Conservation (phyloP, 2,888 invertebrate species). For the Alloscopus bannaensis region DNA sequence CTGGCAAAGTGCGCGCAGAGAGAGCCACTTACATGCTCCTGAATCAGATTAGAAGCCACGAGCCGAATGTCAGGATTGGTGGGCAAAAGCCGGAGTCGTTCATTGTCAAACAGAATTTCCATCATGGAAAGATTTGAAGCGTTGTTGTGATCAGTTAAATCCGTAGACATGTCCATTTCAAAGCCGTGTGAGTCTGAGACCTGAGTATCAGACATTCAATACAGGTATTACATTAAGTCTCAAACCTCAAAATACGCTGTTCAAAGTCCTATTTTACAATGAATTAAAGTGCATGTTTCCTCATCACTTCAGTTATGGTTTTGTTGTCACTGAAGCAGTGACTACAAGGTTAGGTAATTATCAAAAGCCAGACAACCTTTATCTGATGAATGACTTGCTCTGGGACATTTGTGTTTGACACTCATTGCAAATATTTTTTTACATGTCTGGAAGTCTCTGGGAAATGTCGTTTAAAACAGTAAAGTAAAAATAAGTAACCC, state of each 20-base stretch:
- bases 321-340: background rate
- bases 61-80: slow-evolving; percentile 44
- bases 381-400: too few relatives aligned
- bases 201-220: background rate
- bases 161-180: slow-evolving; percentile 44
- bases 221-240: background rate
- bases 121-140: slow-evolving; percentile 27
- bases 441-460: too few relatives aligned
- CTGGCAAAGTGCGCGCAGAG: background rate
- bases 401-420: too few relatives aligned
- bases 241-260: background rate
- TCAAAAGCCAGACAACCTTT: background rate
- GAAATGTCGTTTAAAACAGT: too few relatives aligned
- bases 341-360: background rate
- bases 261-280: background rate
- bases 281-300: background rate
- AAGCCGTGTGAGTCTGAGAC: background rate
- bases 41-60: slow-evolving; percentile 50
- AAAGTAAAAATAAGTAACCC: too few relatives aligned
- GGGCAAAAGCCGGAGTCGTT: slow-evolving; percentile 39
- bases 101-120: slow-evolving; percentile 49
- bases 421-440: too few relatives aligned
- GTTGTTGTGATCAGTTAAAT: slow-evolving; percentile 34
- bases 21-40: slow-evolving; percentile 41
- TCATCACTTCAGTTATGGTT: background rate